Conservation (phyloP, 1,140 invertebrate genomes). For the Apocrypta bakeri region DNA sequence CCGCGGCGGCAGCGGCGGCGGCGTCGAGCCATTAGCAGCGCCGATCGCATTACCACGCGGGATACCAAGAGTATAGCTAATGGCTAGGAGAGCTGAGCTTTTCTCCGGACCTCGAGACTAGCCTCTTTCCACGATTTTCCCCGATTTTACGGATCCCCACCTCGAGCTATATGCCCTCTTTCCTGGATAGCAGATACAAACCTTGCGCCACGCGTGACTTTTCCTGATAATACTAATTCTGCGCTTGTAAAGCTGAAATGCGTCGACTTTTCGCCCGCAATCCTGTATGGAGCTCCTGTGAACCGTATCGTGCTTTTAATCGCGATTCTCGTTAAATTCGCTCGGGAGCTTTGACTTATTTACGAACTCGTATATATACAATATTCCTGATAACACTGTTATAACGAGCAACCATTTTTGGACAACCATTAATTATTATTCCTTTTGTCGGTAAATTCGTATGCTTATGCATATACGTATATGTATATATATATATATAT, state of each 20-base stretch:
- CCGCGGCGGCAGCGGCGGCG: slow-evolving; percentile 17
- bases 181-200: slow-evolving; percentile 1
- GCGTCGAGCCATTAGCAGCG: slow-evolving; percentile 57
- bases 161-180: slow-evolving; percentile 51
- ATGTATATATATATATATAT: too few relatives aligned
- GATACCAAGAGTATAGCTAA: slow-evolving; percentile 55
- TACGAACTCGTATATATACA: neutral
- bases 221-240: slow-evolving; percentile 52
- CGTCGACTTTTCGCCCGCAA: slow-evolving; percentile 32
- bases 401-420: too few relatives aligned
- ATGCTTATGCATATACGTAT: too few relatives aligned
- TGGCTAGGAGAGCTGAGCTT: slow-evolving; percentile 49
- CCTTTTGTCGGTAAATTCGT: too few relatives aligned
- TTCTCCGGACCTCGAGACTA: slow-evolving; percentile 29
- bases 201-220: slow-evolving; percentile 45
- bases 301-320: slow-evolving; percentile 10
- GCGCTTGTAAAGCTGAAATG: slow-evolving; percentile 25
- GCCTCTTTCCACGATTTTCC: slow-evolving; percentile 60
- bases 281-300: neutral
- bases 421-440: too few relatives aligned
- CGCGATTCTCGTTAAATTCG: slow-evolving; percentile 42
- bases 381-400: neutral
- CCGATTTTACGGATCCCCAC: slow-evolving; percentile 55
- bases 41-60: slow-evolving; percentile 62
- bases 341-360: neutral